phyloP scores from a whole-genome alignment of 1,140 invertebrate genomes.

The Cylas formicarius region DNA sequence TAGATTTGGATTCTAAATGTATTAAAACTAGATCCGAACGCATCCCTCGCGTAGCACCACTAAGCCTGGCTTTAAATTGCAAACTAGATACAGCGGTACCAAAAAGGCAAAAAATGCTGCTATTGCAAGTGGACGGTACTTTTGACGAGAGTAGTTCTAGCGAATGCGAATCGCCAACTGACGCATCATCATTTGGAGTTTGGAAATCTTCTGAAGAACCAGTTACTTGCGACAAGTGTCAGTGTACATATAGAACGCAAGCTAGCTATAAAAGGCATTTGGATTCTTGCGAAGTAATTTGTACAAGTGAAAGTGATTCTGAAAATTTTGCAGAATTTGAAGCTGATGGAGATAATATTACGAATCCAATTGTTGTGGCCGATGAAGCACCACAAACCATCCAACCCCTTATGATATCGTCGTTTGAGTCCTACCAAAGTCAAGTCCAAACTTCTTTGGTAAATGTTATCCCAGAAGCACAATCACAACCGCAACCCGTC shows the following conservation, averaged over 20 bases:
- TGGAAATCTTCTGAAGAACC: slow-evolving; percentile 53
- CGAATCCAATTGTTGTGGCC: slow-evolving; percentile 7
- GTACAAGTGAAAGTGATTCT: slow-evolving; percentile 69
- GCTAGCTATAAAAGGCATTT: slow-evolving; percentile 80
- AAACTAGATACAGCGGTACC: slow-evolving; percentile 55
- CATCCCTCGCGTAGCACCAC: slow-evolving; percentile 55
- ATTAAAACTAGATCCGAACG: slow-evolving; percentile 57
- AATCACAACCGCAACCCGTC: not conserved
- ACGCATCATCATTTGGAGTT: slow-evolving; percentile 17
- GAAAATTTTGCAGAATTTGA: slow-evolving; percentile 39
- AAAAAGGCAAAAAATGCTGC: slow-evolving; percentile 32
- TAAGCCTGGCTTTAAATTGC: slow-evolving; percentile 60
- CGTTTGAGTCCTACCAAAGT: slow-evolving; percentile 40
- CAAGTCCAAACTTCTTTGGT: slow-evolving; percentile 38
- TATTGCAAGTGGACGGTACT: slow-evolving; percentile 65
- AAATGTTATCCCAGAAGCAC: slow-evolving; percentile 23
- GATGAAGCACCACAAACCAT: slow-evolving; percentile 14
- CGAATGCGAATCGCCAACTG: slow-evolving; percentile 41
- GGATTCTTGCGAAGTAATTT: slow-evolving; percentile 65
- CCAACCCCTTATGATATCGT: slow-evolving; percentile 33
- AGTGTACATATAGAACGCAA: slow-evolving; percentile 80
- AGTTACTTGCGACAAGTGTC: slow-evolving; percentile 80
- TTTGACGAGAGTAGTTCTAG: slow-evolving; percentile 54
- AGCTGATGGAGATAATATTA: slow-evolving; percentile 24
- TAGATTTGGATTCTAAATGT: slow-evolving; percentile 27